Evolutionary conservation across 1,140 invertebrate species (phyloP), one percentile per base, ranked within the genome.

Genomic region (Lasioglossum baleicum): DNA sequence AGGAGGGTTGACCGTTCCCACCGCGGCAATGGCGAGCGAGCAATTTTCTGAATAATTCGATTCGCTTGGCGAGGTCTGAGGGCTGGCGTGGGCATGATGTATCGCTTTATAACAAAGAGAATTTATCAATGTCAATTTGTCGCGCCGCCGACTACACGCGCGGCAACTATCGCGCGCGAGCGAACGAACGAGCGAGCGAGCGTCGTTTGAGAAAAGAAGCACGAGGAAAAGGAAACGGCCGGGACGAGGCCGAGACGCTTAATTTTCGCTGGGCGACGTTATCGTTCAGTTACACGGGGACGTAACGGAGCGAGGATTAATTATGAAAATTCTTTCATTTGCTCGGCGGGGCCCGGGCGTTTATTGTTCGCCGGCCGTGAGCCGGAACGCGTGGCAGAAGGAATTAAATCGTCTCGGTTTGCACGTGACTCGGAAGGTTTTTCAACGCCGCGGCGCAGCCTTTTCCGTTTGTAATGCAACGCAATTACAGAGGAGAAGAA

Each of bases 91-190:
- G 58, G 17, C 13, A 87, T 88, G 87, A 85, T 83, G 74, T 79
- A 88, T 88, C 78, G 81, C 63, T 87, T 85, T 88, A 75, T 87
- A 85, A 88, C 81, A 79, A 85, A 87, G 74, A 72, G 79, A 83
- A 85, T 88, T 88, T 87, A 87, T 88, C 87, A 88, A 85, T 58
- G 86, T 87, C 87, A 87, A 87, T 88, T 87, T 83, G 81, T 76
- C 51, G 51, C 69, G 64, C 31, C 70, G 26, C 51, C 51, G 44
- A 56, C 51, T 56, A 48, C 8, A 56, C 58, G 35, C 17, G 56
- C 26, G 42, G 22, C 51, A 2, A 15, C 15, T 63, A 26, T 61
- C 71, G n/a, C 70, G 35, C 17, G 35, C 26, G 26, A 40, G 31
- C 31, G 10, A 13, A 51, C n/a, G 44, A 20, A 51, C n/a, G 44